Evolutionary conservation across 2,888 invertebrate genomes (phyloP), one percentile per base, ranked within the genome.

Genomic region (Stenchaetothrips biformis): DNA sequence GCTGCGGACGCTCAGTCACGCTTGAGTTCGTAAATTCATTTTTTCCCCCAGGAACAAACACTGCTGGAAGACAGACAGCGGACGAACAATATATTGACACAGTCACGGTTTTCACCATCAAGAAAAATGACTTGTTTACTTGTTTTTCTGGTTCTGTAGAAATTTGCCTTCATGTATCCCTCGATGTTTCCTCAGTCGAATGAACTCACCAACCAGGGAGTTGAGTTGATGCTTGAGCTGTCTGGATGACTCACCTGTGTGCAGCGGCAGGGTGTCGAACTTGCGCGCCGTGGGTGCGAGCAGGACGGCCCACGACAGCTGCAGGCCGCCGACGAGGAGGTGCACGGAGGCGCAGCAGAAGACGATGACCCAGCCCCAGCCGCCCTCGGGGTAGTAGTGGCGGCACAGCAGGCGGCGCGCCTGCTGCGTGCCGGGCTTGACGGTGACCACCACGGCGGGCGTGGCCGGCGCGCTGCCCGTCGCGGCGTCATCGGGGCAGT

Each of bases 351-450:
- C 90, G 47, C 92, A 92, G 83, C 93, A 93, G 80, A 91, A 89
- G 79, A 93, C 91, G 81, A 95, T 90, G 79, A 94, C 90, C 93
- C 94, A 95, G 21, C 95, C 95, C 95, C 95, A 95, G 18, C 94
- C 94, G 4, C 94, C 94, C 88, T 95, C 95, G 6, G 95, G 94
- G 87, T 95, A 95, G 88, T 95, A 94, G 84, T 95, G 92, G 53
- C 92, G 89, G 81, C 92, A 91, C 78, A 93, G 88, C 78, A 92
- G 89, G 80, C 92, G 88, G 13, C 92, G 89, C 0, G 92, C 92
- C 77, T 91, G 90, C 77, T 91, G 89, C 82, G 91, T 89, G 81
- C 67, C 79, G 27, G 78, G 80, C 25, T 81, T 80, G 78, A 81
- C 80, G 78, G 77, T 79, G 53, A 79, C 80, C 48, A 83, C 82